These are phyloP conservation scores for Gymnopithys bicolor DNA, from an alignment of 2,797 vertebrate species.

Conservation along the genomic window DNA sequence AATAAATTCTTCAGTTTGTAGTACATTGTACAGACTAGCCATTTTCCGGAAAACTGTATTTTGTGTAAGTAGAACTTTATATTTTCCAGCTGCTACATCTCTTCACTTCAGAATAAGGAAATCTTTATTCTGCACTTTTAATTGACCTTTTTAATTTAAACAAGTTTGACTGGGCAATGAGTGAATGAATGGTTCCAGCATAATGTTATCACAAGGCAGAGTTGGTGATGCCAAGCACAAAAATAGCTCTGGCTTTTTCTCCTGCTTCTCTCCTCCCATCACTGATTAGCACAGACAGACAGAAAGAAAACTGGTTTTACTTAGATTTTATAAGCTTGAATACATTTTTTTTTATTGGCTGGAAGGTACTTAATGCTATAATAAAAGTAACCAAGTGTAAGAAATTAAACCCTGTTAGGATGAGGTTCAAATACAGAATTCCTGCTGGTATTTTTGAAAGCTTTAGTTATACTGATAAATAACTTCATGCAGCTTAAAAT, in stretches of 20 bases:
- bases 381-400: neutral
- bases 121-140: constrained; percentile 18
- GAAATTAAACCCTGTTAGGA: neutral
- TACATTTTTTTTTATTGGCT: neutral
- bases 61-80: neutral
- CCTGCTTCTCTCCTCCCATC: neutral
- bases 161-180: constrained; percentile 14
- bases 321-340: neutral
- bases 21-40: neutral
- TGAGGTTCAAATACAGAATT: neutral
- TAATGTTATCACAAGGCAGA: constrained; percentile 25
- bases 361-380: neutral
- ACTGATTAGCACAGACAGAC: constrained; percentile 2
- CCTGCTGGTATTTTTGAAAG: neutral
- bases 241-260: constrained; percentile 26
- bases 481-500: neutral
- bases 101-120: neutral
- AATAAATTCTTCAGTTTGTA: neutral
- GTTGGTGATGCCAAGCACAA: constrained; percentile 44
- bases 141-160: constrained; percentile 40
- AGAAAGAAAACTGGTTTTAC: constrained; percentile 23
- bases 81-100: neutral
- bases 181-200: constrained; percentile 34
- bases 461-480: neutral
- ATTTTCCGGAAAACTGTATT: neutral